phyloP scores from a whole-genome alignment of 2,113 vertebrate genomes.

The Porphyrio hochstetteri region DNA sequence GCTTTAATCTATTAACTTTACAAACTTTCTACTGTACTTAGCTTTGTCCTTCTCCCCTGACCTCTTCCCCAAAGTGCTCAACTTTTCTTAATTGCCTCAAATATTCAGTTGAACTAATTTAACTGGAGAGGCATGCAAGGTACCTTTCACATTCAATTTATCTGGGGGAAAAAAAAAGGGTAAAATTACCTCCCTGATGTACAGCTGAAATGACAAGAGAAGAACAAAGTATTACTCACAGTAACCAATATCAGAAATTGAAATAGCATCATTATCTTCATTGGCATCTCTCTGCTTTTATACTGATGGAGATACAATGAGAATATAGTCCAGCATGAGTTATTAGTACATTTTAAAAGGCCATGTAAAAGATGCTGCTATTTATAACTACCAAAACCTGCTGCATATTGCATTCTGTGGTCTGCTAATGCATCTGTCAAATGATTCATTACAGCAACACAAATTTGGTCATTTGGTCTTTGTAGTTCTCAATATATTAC shows the following conservation, averaged over 20 bases:
- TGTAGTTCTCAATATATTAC: background rate
- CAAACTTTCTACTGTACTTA: background rate
- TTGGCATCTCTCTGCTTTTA: background rate
- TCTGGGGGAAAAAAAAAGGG: background rate
- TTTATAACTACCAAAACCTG: background rate
- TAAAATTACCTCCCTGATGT: background rate
- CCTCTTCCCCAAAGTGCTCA: background rate
- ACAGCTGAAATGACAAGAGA: background rate
- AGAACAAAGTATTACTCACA: background rate
- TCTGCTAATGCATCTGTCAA: background rate
- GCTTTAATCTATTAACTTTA: background rate
- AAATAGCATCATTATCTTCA: background rate
- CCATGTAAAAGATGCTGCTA: background rate
- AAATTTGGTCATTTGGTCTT: background rate
- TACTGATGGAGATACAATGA: background rate
- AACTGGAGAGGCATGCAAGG: background rate
- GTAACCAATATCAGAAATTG: background rate
- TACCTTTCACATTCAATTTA: background rate
- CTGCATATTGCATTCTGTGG: background rate
- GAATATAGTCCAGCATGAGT: background rate
- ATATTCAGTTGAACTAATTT: background rate
- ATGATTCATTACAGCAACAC: background rate
- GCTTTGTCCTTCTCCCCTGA: background rate
- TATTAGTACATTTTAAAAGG: background rate
- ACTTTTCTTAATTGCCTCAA: background rate